Evolutionary conservation across 1,140 invertebrate species (phyloP).

Genomic region (Palaemon carinicauda): DNA sequence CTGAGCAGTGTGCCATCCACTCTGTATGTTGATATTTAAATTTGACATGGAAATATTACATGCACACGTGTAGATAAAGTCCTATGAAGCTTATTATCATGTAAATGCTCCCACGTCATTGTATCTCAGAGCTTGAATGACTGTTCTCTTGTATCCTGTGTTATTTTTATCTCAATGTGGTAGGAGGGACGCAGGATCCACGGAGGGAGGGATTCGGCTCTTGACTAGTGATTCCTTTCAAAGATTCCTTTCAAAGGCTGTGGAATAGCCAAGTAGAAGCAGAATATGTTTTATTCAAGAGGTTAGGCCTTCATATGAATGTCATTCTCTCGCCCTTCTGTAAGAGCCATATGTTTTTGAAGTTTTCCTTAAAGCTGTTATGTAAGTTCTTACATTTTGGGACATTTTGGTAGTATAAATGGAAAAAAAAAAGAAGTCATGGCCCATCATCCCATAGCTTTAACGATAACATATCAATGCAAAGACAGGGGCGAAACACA

Average conservation of each 20-base stretch:
- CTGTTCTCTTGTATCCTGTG: not conserved
- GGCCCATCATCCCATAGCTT: constrained; percentile 39
- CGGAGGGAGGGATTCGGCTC: not conserved
- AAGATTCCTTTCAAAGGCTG: constrained; percentile 37
- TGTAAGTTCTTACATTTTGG: constrained; percentile 24
- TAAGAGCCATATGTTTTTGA: constrained; percentile 23
- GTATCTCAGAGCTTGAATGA: not conserved
- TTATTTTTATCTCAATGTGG: not conserved
- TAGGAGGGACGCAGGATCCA: not conserved
- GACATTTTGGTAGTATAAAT: constrained; percentile 1
- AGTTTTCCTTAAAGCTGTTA: constrained; percentile 24
- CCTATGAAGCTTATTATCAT: constrained; percentile 4
- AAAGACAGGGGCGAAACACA: constrained; percentile 42
- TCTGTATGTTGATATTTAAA: constrained; percentile 12
- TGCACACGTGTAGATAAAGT: constrained; percentile 23
- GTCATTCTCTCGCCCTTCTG: constrained; percentile 22
- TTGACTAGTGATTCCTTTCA: constrained; percentile 37
- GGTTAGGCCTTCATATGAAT: constrained; percentile 26
- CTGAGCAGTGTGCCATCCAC: constrained; percentile 18
- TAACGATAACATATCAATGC: constrained; percentile 43
- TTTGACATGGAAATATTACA: constrained; percentile 22
- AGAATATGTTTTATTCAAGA: constrained; percentile 16
- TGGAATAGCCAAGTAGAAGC: constrained; percentile 29
- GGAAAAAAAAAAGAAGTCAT: not conserved
- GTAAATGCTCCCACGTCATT: constrained; percentile 24